Conservation (phyloP, 2,113 vertebrate genomes). For the Petromus typicus region DNA sequence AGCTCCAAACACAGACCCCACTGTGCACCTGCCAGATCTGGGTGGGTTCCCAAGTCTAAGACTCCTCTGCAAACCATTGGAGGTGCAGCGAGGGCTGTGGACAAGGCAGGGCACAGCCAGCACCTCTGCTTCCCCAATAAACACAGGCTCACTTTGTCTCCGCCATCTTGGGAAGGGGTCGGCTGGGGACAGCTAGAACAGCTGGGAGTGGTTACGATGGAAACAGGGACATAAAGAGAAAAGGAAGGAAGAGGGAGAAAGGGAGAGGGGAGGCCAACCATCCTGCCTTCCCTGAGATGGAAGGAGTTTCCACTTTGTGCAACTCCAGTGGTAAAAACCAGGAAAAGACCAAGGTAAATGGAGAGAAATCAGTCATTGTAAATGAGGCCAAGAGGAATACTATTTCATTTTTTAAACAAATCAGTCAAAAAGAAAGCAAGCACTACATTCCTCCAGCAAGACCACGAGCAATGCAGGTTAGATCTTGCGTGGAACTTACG, state of each 20-base stretch:
- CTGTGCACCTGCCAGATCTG: background rate
- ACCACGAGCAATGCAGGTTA: background rate
- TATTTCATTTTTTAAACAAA: background rate
- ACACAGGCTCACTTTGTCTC: accelerated
- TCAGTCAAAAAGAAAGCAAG: background rate
- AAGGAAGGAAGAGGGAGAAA: too few species aligned
- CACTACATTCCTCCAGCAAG: background rate
- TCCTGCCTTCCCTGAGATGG: background rate
- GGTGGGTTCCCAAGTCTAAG: background rate
- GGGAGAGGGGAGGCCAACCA: background rate
- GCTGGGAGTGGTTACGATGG: background rate
- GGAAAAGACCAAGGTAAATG: background rate
- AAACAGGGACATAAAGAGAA: background rate
- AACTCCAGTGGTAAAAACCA: background rate
- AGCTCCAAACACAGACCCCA: background rate
- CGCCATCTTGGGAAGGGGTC: accelerated
- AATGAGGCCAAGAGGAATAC: background rate
- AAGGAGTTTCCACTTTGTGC: background rate
- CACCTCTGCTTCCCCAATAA: too few species aligned
- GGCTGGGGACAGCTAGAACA: background rate
- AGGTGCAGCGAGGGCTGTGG: background rate
- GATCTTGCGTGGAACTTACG: background rate
- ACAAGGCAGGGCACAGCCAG: background rate
- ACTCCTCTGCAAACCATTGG: background rate
- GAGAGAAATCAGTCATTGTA: background rate